Percentiles rank a stretch among this genome's conserved stretches.
Conservation (phyloP, 2,797 vertebrate species). For the Anas acuta region DNA sequence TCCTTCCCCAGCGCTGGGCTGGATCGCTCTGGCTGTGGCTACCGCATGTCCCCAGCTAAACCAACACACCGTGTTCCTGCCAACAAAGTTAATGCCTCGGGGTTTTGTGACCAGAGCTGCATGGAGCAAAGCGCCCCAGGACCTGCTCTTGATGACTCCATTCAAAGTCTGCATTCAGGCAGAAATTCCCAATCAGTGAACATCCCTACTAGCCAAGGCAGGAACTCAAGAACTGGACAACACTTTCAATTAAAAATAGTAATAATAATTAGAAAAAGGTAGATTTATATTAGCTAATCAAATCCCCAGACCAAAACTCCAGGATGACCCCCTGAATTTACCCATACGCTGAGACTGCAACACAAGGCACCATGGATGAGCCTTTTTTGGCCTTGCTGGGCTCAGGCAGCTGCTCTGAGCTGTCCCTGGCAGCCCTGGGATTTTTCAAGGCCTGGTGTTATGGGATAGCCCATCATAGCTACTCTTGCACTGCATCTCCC, state of each 20-base stretch:
- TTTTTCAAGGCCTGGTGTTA: neutral
- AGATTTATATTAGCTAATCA: neutral
- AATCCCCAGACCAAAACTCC: neutral
- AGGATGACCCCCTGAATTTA: neutral
- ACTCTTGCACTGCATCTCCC: neutral
- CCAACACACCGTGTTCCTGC: fast-evolving
- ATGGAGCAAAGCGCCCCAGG: neutral
- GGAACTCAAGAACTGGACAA: neutral
- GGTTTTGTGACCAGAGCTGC: neutral
- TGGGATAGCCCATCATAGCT: fast-evolving
- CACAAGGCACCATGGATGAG: neutral
- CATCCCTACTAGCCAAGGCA: neutral
- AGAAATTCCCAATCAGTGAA: neutral
- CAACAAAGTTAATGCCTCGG: neutral
- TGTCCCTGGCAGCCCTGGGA: neutral
- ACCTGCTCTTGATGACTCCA: neutral
- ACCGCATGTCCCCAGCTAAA: neutral
- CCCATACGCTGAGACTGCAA: neutral
- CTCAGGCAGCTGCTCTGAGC: neutral
- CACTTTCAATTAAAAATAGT: neutral
- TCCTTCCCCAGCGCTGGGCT: neutral
- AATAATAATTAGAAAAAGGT: neutral
- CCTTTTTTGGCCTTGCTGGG: fast-evolving
- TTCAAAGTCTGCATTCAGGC: neutral
- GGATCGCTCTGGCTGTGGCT: neutral